Evolutionary conservation across 2,888 invertebrate genomes (phyloP).

Genomic region (Rhopalosiphum nymphaeae): DNA sequence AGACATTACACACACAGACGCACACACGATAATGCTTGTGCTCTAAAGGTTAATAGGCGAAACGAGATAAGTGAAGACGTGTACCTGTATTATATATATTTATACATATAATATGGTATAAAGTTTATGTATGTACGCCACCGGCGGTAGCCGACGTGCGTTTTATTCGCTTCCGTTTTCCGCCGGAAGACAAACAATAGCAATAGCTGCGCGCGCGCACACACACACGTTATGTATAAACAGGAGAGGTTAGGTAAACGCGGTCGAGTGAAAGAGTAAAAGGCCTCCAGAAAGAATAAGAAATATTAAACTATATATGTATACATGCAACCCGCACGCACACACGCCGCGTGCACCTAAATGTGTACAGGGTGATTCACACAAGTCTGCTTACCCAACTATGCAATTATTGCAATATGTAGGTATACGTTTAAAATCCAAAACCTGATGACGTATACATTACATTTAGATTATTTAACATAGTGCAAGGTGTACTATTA

Average conservation of each 20-base stretch:
- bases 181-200: slow-evolving; percentile 66
- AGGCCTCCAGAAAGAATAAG: neutral
- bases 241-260: slow-evolving; percentile 18
- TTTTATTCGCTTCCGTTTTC: slow-evolving; percentile 67
- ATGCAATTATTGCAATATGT: neutral
- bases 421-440: neutral
- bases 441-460: neutral
- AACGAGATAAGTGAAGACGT: slow-evolving; percentile 49
- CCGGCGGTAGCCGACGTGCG: slow-evolving; percentile 51
- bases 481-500: neutral
- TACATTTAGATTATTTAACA: neutral
- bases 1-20: neutral
- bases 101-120: neutral
- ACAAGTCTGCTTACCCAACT: neutral
- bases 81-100: neutral
- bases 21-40: neutral
- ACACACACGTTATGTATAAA: neutral
- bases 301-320: neutral
- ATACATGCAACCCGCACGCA: neutral
- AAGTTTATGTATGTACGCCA: neutral
- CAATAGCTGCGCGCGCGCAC: slow-evolving; percentile 32
- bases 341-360: neutral
- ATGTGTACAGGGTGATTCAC: slow-evolving; percentile 1
- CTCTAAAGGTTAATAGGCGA: slow-evolving; percentile 48
- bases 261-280: slow-evolving; percentile 39